phyloP scores from a whole-genome alignment of 2,888 invertebrate species.

The Actias luna region DNA sequence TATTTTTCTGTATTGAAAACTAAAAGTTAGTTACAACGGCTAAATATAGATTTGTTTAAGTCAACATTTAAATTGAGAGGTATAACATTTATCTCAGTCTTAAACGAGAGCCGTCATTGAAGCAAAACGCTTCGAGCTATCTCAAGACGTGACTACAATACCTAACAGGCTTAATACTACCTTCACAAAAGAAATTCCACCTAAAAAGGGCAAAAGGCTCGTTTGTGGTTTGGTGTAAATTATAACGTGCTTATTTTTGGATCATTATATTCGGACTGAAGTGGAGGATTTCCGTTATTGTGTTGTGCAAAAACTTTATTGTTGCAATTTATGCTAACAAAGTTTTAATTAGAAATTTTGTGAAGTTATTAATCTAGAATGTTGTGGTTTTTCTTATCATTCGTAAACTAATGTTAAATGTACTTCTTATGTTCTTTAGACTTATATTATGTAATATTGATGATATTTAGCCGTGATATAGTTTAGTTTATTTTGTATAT shows the following conservation, averaged over 20 bases:
- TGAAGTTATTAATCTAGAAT: too few relatives aligned
- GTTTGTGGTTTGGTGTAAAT: conserved; percentile 8
- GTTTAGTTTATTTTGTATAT: too few relatives aligned
- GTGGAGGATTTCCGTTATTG: too few relatives aligned
- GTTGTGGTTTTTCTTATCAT: too few relatives aligned
- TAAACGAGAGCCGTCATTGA: conserved; percentile 4
- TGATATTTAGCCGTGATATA: too few relatives aligned
- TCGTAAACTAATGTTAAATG: too few relatives aligned
- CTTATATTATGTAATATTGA: too few relatives aligned
- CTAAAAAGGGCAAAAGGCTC: background rate
- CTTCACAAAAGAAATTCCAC: background rate
- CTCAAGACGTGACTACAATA: conserved; percentile 23
- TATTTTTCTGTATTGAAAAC: background rate
- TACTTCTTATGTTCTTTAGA: too few relatives aligned
- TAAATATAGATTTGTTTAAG: background rate
- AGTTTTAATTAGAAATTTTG: too few relatives aligned
- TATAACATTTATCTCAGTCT: conserved; percentile 2
- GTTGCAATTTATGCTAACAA: too few relatives aligned
- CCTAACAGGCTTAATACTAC: conserved; percentile 1
- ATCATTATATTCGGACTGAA: background rate
- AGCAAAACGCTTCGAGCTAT: conserved; percentile 18
- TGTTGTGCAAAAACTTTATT: too few relatives aligned
- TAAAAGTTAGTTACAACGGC: background rate
- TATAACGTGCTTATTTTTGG: background rate
- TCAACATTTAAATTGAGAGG: background rate